Percentiles rank a stretch among this genome's conserved stretches.
phyloP scores from a whole-genome alignment of 2,888 invertebrate genomes.

The Eremobia ochroleuca region DNA sequence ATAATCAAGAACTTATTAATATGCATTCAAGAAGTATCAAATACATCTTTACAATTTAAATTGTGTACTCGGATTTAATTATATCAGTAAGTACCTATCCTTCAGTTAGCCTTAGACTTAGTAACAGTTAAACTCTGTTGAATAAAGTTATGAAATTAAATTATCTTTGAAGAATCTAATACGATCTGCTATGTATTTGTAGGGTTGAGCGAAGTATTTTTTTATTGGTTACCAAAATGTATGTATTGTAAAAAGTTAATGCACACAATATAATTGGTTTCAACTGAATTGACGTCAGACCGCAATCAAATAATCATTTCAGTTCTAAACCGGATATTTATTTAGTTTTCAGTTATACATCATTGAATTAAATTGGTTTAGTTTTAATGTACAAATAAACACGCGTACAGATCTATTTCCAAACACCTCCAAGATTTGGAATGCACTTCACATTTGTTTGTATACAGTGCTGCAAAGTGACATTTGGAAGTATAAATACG shows the following conservation, averaged over 20 bases:
- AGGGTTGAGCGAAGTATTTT: constrained; percentile 3
- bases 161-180: background rate
- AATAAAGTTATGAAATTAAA: background rate
- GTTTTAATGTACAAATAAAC: constrained; percentile 24
- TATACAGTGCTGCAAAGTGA: constrained; percentile 37
- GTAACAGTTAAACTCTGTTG: constrained; percentile 1
- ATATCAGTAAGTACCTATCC: constrained; percentile 7
- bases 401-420: constrained; percentile 18
- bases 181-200: background rate
- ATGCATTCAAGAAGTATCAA: constrained; percentile 31
- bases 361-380: constrained; percentile 34
- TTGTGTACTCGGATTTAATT: constrained; percentile 26
- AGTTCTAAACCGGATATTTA: constrained; percentile 36
- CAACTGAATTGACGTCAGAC: constrained; percentile 60
- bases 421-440: constrained; percentile 27
- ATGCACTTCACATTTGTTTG: constrained; percentile 40
- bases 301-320: constrained; percentile 61
- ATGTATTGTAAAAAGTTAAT: constrained; percentile 40
- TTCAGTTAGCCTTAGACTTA: constrained; percentile 9
- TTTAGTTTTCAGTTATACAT: constrained; percentile 44
- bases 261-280: constrained; percentile 35
- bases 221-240: constrained; percentile 4
- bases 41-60: constrained; percentile 21
- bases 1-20: constrained; percentile 17
- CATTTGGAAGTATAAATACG: constrained; percentile 49